Evolutionary conservation across 2,797 vertebrate species (phyloP).

Genomic region (Galagoides demidoff): DNA sequence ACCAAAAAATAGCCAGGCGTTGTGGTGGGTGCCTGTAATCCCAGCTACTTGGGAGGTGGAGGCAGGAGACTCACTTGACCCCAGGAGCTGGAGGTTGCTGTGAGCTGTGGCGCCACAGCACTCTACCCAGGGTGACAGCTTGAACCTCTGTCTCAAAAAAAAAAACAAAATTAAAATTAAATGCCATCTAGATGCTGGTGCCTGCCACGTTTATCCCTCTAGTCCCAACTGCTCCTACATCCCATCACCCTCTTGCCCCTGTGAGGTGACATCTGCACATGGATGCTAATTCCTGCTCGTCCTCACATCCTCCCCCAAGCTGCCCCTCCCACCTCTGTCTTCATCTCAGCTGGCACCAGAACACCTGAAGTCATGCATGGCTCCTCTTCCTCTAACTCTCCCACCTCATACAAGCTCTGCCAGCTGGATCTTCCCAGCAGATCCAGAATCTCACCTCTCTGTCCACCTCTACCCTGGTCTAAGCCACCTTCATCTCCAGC

Average conservation of each 20-base stretch:
- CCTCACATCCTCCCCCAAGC: neutral
- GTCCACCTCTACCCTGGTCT: too few species aligned
- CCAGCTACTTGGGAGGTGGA: too few species aligned
- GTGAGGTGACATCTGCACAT: rapidly evolving
- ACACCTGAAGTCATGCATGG: neutral
- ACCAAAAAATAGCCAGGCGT: too few species aligned
- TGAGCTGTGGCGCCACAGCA: too few species aligned
- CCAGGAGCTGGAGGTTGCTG: too few species aligned
- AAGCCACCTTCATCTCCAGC: neutral
- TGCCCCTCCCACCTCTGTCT: too few species aligned
- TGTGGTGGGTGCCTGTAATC: too few species aligned
- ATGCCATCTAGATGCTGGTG: too few species aligned
- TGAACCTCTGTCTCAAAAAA: too few species aligned
- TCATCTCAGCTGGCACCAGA: neutral
- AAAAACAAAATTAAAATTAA: too few species aligned
- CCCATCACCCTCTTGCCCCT: neutral
- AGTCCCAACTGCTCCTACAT: neutral
- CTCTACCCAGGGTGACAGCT: too few species aligned
- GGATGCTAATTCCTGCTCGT: rapidly evolving
- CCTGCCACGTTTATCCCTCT: neutral
- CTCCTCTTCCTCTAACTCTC: neutral
- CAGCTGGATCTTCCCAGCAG: neutral
- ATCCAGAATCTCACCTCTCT: neutral
- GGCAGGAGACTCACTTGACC: too few species aligned
- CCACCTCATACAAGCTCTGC: neutral